These are phyloP conservation scores for Spodoptera litura DNA, from an alignment of 1,140 invertebrate species.

Conservation along the genomic window DNA sequence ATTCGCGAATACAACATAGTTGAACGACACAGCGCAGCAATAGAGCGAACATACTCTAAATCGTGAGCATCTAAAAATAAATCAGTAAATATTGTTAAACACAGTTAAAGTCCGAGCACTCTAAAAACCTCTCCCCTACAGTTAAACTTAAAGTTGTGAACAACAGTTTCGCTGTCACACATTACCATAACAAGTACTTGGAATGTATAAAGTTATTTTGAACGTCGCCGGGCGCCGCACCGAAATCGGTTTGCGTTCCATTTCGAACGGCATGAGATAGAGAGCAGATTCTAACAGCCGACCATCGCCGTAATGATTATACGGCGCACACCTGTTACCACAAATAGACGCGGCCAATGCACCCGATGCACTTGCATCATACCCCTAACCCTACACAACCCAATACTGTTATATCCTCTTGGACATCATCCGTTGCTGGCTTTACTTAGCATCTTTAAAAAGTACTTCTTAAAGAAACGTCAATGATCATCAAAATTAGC, in stretches of 20 bases:
- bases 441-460: background rate
- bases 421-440: slow-evolving; percentile 30
- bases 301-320: slow-evolving; percentile 15
- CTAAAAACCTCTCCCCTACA: background rate
- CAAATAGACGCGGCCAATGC: slow-evolving; percentile 61
- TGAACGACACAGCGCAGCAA: too few species aligned
- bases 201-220: background rate
- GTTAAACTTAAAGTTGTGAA: too few species aligned
- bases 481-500: background rate
- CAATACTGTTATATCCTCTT: background rate
- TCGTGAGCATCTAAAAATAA: background rate
- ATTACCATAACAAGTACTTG: slow-evolving; percentile 9
- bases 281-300: background rate
- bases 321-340: slow-evolving; percentile 50
- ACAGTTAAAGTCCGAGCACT: background rate
- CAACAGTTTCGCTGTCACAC: background rate
- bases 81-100: too few species aligned
- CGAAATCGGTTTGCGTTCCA: slow-evolving; percentile 22
- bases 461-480: background rate
- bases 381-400: background rate
- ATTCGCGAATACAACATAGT: too few species aligned
- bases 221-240: background rate
- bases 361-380: slow-evolving; percentile 51
- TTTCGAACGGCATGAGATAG: slow-evolving; percentile 22
- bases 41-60: background rate